phyloP scores from a whole-genome alignment of 2,888 invertebrate genomes.

The Drosophila limbata region DNA sequence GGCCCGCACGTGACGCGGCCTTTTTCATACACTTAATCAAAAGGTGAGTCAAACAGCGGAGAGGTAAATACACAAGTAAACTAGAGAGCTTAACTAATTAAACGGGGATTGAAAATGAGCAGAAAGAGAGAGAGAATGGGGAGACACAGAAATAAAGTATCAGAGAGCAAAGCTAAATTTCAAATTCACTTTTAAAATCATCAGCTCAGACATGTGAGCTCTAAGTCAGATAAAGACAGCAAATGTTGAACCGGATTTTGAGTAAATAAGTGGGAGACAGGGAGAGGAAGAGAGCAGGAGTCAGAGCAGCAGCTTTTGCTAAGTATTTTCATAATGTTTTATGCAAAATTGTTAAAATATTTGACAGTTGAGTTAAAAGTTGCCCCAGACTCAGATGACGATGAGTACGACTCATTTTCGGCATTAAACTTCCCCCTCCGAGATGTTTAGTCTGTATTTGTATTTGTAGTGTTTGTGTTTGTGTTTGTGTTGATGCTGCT shows the following conservation, averaged over 20 bases:
- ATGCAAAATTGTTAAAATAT: slow-evolving; percentile 80
- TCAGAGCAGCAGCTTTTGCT: slow-evolving; percentile 17
- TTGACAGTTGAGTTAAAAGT: slow-evolving; percentile 79
- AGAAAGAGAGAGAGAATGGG: not conserved
- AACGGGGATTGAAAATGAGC: slow-evolving; percentile 6
- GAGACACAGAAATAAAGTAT: slow-evolving; percentile 7
- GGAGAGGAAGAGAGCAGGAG: not conserved
- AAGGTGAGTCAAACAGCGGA: slow-evolving; percentile 58
- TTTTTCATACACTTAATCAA: slow-evolving; percentile 62
- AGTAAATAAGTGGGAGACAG: not conserved
- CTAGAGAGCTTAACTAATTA: slow-evolving; percentile 51
- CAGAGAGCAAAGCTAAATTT: slow-evolving; percentile 43
- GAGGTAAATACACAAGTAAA: slow-evolving; percentile 8
- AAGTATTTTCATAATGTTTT: slow-evolving; percentile 73
- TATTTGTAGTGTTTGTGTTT: slow-evolving; percentile 39
- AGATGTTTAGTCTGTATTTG: slow-evolving; percentile 48
- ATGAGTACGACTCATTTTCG: slow-evolving; percentile 41
- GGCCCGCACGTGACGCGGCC: slow-evolving; percentile 67
- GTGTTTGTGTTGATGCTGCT: slow-evolving; percentile 41
- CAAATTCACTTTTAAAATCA: slow-evolving; percentile 65
- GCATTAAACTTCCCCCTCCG: slow-evolving; percentile 14
- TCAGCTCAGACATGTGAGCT: slow-evolving; percentile 43
- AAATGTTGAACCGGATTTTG: slow-evolving; percentile 15
- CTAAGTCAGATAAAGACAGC: slow-evolving; percentile 6
- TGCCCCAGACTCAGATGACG: slow-evolving; percentile 52